Evolutionary conservation across 2,797 vertebrate species (phyloP), one percentile per base, ranked within the genome.

Genomic region (Florisuga fusca): DNA sequence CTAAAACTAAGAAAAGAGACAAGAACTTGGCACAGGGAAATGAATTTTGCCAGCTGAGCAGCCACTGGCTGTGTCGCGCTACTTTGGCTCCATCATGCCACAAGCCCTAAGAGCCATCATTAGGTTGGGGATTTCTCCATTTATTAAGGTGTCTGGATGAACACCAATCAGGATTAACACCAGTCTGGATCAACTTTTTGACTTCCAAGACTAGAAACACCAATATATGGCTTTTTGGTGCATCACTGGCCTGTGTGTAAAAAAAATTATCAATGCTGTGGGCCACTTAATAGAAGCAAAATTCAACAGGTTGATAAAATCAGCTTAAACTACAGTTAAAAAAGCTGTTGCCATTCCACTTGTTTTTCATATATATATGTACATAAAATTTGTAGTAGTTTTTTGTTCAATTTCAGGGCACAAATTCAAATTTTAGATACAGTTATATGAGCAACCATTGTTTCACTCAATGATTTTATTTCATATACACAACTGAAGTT

Each of bases 391-490:
- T 59, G 2, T 41, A 71, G 45, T 2, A 61, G 14, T 8, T 64
- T n/a, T 79, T n/a, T 51, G 13, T 15, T 74, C n/a, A 15, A 61
- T 74, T 80, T 67, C 69, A 84, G 76, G 63, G 43, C 87, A 41
- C 7, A 58, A 84, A 74, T 54, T 82, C 11, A 57, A 84, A 17
- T 76, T 87, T 58, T 43, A 73, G 50, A 38, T 58, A 57, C 45
- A 78, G 89, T 87, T 89, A 55, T 1, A 73, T 7, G 31, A 84
- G 57, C 71, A 87, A 75, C 58, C 90, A 59, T 80, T 27, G 6
- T 76, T 92, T 72, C 62, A 78, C 67, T 71, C 48, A 57, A 86
- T 58, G 82, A 31, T 73, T 97, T 97, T 85, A 97, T 85, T 94
- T 76, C 67, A 85, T 88, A 93, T 34, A 96, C 51, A 93, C 67